A percentile compares a stretch with the other conserved stretches of the same genome.
These are phyloP conservation scores for Homalodisca vitripennis DNA, from an alignment of 1,140 invertebrate species.

Conservation along the genomic window DNA sequence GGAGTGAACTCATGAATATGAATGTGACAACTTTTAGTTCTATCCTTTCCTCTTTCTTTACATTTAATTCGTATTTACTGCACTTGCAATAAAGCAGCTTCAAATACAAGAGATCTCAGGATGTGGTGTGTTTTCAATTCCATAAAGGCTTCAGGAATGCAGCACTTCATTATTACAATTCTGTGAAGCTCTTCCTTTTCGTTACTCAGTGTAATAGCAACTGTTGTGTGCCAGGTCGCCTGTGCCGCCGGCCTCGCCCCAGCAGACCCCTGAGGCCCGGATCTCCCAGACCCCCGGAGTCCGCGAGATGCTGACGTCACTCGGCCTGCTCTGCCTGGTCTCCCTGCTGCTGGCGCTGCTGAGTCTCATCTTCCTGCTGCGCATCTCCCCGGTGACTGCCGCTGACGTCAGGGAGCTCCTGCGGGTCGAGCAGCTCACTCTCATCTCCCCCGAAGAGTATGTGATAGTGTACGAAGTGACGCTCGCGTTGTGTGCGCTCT, in stretches of 20 bases:
- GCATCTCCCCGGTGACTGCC: slow-evolving; percentile 68
- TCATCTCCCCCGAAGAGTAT: slow-evolving; percentile 71
- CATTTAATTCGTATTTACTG: too few relatives aligned
- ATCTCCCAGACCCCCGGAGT: slow-evolving; percentile 53
- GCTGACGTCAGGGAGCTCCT: slow-evolving; percentile 54
- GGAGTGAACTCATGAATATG: too few relatives aligned
- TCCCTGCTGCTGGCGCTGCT: slow-evolving; percentile 78
- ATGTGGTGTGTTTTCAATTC: too few relatives aligned
- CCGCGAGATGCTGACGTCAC: slow-evolving; percentile 78
- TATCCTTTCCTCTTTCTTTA: too few relatives aligned
- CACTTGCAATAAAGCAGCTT: too few relatives aligned
- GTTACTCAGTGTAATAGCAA: neutral
- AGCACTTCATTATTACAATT: too few relatives aligned
- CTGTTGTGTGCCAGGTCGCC: slow-evolving; percentile 39
- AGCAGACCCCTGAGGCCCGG: slow-evolving; percentile 14
- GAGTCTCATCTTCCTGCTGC: slow-evolving; percentile 80
- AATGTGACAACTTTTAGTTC: too few relatives aligned
- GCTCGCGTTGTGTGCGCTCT: slow-evolving; percentile 81
- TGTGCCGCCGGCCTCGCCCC: slow-evolving; percentile 39
- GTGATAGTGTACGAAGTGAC: slow-evolving; percentile 88
- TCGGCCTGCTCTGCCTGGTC: slow-evolving; percentile 81
- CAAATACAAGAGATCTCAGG: too few relatives aligned
- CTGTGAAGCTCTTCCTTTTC: neutral
- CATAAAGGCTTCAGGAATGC: too few relatives aligned
- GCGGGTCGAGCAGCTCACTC: slow-evolving; percentile 54